These are phyloP conservation scores for Bradynema listronoti DNA, from an alignment of 1,140 invertebrate genomes.

Conservation along the genomic window DNA sequence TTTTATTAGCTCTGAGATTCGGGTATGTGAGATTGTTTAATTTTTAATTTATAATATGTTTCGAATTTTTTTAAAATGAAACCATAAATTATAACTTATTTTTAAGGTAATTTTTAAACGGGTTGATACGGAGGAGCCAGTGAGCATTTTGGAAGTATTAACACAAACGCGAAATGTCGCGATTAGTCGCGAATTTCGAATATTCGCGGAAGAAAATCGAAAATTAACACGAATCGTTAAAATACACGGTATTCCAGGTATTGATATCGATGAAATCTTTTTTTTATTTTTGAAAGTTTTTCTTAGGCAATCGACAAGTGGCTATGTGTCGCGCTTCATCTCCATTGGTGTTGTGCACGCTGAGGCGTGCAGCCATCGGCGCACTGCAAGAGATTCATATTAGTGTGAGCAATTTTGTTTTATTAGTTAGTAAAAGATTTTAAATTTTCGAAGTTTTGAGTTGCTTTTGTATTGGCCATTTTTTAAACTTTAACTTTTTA, in stretches of 20 bases:
- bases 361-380: constrained; percentile 19
- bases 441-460: no score
- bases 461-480: neutral
- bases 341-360: constrained; percentile 32
- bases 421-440: neutral
- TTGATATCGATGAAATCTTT: constrained; percentile 1
- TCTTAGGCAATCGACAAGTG: constrained; percentile 32
- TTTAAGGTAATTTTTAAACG: constrained; percentile 33
- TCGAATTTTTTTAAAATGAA: no score
- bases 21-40: constrained; percentile 18
- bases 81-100: no score
- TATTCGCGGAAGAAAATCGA: constrained; percentile 33
- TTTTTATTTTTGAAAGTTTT: neutral
- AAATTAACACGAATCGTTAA: constrained; percentile 30
- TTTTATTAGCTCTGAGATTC: constrained; percentile 27
- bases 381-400: constrained; percentile 24
- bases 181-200: constrained; percentile 21
- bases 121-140: constrained; percentile 30
- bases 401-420: constrained; percentile 16
- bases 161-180: constrained; percentile 20
- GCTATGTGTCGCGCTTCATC: constrained; percentile 25
- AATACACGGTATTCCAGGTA: constrained; percentile 23
- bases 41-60: no score
- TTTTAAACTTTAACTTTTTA: constrained; percentile 3
- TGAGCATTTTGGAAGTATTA: constrained; percentile 34